A percentile compares a stretch with the other conserved stretches of the same genome.
Evolutionary conservation across 2,113 vertebrate genomes (phyloP).

Genomic region (Istiophorus platypterus): DNA sequence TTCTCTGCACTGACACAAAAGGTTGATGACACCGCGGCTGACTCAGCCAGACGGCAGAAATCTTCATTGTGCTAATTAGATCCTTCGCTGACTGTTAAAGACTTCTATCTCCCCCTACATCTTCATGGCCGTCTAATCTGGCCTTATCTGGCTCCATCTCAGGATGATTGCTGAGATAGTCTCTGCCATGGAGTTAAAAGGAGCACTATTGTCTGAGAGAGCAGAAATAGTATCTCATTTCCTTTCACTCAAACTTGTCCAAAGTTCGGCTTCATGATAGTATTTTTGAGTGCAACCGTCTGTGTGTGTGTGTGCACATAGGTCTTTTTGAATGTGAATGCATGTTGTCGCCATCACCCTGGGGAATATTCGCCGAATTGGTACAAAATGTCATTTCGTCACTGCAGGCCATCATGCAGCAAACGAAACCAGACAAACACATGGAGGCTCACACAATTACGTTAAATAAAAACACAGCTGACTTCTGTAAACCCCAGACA

Average conservation of each 20-base stretch:
- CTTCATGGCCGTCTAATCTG: conserved; percentile 76
- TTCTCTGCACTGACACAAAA: conserved; percentile 57
- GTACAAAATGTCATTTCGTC: conserved; percentile 72
- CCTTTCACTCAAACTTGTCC: conserved; percentile 74
- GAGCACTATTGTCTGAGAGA: conserved; percentile 68
- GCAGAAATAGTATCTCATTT: conserved; percentile 74
- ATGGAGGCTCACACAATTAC: conserved; percentile 51
- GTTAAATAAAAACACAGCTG: conserved; percentile 75
- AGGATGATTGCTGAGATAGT: conserved; percentile 80
- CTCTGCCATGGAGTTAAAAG: conserved; percentile 69
- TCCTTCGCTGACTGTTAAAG: conserved; percentile 73
- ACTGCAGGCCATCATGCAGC: conserved; percentile 65
- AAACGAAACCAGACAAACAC: conserved; percentile 66
- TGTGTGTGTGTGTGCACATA: conserved; percentile 4
- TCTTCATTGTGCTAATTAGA: conserved; percentile 80
- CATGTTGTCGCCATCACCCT: conserved; percentile 42
- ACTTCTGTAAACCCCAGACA: conserved; percentile 72
- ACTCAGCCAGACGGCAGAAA: conserved; percentile 73
- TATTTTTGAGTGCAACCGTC: conserved; percentile 19
- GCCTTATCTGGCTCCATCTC: conserved; percentile 75
- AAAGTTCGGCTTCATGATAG: conserved; percentile 61
- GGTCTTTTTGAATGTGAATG: conserved; percentile 36
- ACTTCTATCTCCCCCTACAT: conserved; percentile 73
- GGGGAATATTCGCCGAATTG: conserved; percentile 61
- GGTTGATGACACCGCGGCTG: conserved; percentile 73